Base-by-base conservation (phyloP, 2,797 vertebrate genomes). In the Momotus momota region DNA sequence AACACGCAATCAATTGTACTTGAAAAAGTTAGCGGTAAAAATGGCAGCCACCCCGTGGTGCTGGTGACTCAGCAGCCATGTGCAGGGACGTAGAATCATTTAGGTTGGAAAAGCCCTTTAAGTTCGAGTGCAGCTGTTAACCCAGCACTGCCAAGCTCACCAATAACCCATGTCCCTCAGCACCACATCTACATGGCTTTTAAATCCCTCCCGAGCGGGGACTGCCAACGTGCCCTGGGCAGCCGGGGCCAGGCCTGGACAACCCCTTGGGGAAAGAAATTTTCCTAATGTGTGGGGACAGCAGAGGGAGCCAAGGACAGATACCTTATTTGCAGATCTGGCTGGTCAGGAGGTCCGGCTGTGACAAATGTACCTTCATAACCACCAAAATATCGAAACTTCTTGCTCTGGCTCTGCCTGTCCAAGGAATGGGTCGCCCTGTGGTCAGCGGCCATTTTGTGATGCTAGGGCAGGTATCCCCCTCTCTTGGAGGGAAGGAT, bases 301-400 rank as follows among this genome's bases (percentile, higher is more conserved):
- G 22, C 31, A 31, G 33, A 52, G 20, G 2, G 22, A 8, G 9
- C 12, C 8, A 25, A 15, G 33, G 11, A 10, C 26, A 51, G 9
- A 35, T 35, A 35, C 22, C 12, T 55, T 41, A 33, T 5, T 12
- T 52, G 19, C 11, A 7, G 48, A 9, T 22, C 10, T n/a, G 83
- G 12, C n/a, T 2, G 7, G 14, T 11, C 33, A 14, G n/a, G 66
- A 38, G 43, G 22, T 31, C 33, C 33, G 61, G 23, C 41, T 38
- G 41, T 8, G 25, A 15, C 7, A 25, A 64, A 64, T 0, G 2
- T 10, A 6, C 29, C 51, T 58, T n/a, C 1, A 0, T 9, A 21
- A 21, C 18, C 0, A 0, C 43, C 10, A 15, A 65, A 25, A 41
- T 2, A 3, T 3, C 25, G 19, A 9, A 46, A 16, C 21, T 26